Conservation (phyloP, 2,888 invertebrate genomes). For the Lycocerus yunnanus region DNA sequence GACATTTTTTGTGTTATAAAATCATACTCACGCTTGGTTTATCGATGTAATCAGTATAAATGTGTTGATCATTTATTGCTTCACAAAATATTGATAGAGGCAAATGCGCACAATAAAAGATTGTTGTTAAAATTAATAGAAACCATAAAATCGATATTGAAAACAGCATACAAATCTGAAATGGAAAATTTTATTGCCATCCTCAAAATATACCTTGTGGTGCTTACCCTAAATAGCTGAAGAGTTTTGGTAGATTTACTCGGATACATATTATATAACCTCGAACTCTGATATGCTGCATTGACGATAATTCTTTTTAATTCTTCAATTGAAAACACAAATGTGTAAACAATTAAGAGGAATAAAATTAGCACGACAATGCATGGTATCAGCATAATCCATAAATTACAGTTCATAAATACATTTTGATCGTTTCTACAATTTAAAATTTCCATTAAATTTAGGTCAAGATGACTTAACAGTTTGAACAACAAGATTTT, state of each 20-base stretch:
- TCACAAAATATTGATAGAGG: conserved; percentile 31
- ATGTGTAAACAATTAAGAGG: conserved; percentile 8
- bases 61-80: conserved; percentile 20
- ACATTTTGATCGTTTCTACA: neutral
- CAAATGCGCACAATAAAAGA: conserved; percentile 30
- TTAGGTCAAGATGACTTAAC: neutral
- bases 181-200: neutral
- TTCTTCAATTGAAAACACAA: conserved; percentile 8
- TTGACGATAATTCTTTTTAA: conserved; percentile 13
- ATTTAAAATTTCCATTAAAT: neutral
- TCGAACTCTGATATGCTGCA: neutral
- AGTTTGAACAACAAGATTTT: no score
- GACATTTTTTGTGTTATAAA: neutral
- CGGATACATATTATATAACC: neutral
- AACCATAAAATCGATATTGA: conserved; percentile 32
- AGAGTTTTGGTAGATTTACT: neutral
- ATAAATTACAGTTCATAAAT: conserved; percentile 2
- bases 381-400: conserved; percentile 22
- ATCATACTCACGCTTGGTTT: conserved; percentile 29
- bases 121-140: conserved; percentile 28
- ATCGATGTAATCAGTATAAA: conserved; percentile 33
- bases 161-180: conserved; percentile 24
- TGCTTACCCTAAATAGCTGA: conserved; percentile 17
- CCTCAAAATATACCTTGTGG: neutral
- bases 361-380: conserved; percentile 11